phyloP scores from a whole-genome alignment of 2,113 vertebrate genomes.

The Falco punctatus region DNA sequence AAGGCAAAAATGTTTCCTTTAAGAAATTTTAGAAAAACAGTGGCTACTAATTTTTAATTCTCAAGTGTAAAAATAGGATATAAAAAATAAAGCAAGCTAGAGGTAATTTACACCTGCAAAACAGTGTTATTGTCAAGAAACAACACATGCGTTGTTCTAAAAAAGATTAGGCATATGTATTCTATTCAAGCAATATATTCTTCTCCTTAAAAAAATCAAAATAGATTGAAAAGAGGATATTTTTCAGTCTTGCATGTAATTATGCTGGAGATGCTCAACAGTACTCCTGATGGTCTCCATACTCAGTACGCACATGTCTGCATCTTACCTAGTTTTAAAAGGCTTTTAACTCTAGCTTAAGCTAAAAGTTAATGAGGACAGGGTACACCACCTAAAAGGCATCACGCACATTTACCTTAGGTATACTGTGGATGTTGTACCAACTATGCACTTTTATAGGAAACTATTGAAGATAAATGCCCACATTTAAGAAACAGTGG shows the following conservation, averaged over 20 bases:
- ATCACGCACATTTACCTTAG: neutral
- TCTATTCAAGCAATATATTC: neutral
- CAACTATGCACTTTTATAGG: neutral
- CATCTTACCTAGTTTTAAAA: neutral
- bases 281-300: neutral
- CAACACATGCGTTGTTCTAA: neutral
- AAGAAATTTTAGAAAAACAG: neutral
- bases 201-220: neutral
- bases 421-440: neutral
- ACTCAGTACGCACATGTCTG: neutral
- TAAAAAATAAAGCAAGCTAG: constrained; percentile 15
- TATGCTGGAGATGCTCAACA: neutral
- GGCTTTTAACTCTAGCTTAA: neutral
- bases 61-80: neutral
- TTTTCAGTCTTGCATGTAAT: neutral
- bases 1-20: neutral
- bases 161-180: neutral
- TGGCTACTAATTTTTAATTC: neutral
- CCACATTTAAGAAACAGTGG: constrained; percentile 36
- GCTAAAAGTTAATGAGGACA: neutral
- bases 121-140: neutral
- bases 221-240: neutral
- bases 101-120: neutral
- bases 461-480: constrained; percentile 25
- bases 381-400: neutral